These are phyloP conservation scores for Garra rufa DNA, from an alignment of 2,113 vertebrate genomes.

Conservation along the genomic window DNA sequence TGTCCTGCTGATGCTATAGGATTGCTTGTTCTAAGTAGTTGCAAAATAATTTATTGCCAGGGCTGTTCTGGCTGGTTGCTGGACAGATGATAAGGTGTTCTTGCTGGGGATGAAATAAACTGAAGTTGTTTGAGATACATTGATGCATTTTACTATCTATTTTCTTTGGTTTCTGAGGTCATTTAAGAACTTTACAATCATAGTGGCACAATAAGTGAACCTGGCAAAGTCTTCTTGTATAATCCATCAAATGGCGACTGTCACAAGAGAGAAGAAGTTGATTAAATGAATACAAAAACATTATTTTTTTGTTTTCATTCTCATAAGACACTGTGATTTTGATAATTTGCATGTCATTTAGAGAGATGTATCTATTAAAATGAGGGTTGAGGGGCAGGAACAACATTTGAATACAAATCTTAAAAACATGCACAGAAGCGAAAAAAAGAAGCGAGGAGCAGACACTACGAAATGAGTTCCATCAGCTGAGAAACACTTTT, in stretches of 20 bases:
- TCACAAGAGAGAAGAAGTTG: not conserved
- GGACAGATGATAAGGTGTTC: not conserved
- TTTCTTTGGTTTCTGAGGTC: constrained; percentile 6
- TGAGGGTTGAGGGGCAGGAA: not conserved
- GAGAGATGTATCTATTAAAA: not conserved
- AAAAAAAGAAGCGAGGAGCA: not conserved
- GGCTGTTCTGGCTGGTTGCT: not conserved
- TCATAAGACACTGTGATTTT: not conserved
- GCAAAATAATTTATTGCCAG: not conserved
- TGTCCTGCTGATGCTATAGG: too few relatives aligned
- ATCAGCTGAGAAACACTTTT: not conserved
- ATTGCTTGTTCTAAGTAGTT: not conserved
- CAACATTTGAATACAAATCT: not conserved
- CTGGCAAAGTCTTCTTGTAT: not conserved
- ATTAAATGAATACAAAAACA: constrained; percentile 8
- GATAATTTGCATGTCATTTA: constrained; percentile 13
- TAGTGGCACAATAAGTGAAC: not conserved
- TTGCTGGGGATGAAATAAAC: not conserved
- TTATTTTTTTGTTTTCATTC: not conserved
- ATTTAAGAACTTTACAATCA: not conserved
- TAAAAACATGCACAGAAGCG: not conserved
- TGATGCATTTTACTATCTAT: not conserved
- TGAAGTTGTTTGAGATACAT: not conserved
- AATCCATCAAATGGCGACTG: not conserved
- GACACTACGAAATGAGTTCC: not conserved